Evolutionary conservation across 2,113 vertebrate species (phyloP).

Genomic region (Ophthalmolycus amberensis): DNA sequence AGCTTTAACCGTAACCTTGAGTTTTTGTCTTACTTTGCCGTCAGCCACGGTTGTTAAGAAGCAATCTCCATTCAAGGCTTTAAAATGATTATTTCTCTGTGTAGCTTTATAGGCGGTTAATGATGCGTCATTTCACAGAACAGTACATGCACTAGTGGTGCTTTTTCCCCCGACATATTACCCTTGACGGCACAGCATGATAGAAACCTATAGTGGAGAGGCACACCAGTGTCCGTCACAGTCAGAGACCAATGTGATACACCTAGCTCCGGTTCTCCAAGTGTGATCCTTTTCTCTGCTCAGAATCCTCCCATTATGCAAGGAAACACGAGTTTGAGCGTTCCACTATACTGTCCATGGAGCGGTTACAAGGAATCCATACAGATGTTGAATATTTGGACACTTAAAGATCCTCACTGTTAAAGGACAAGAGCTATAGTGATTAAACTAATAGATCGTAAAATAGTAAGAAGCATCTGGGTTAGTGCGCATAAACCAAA

Average conservation of each 20-base stretch:
- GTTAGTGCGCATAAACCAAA: not conserved
- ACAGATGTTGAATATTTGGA: not conserved
- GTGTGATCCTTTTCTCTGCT: not conserved
- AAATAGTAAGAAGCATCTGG: too few relatives aligned
- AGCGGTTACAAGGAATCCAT: not conserved
- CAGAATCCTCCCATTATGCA: not conserved
- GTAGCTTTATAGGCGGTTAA: conserved; percentile 13
- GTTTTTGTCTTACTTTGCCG: not conserved
- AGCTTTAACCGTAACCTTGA: conserved; percentile 5
- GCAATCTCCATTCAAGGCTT: not conserved
- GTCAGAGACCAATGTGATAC: not conserved
- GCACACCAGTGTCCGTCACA: not conserved
- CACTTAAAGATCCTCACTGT: too few relatives aligned
- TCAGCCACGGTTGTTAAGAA: not conserved
- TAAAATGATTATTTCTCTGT: conserved; percentile 16
- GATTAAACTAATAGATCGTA: too few relatives aligned
- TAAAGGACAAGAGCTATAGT: too few relatives aligned
- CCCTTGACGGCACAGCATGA: not conserved
- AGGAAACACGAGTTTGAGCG: not conserved
- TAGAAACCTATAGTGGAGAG: not conserved
- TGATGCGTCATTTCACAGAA: conserved; percentile 11
- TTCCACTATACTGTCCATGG: not conserved
- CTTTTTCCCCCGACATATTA: not conserved
- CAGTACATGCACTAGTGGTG: conserved; percentile 7
- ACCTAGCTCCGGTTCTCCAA: not conserved